These are phyloP conservation scores for Pseudochromis fuscus DNA, from an alignment of 2,797 vertebrate species.

Conservation along the genomic window DNA sequence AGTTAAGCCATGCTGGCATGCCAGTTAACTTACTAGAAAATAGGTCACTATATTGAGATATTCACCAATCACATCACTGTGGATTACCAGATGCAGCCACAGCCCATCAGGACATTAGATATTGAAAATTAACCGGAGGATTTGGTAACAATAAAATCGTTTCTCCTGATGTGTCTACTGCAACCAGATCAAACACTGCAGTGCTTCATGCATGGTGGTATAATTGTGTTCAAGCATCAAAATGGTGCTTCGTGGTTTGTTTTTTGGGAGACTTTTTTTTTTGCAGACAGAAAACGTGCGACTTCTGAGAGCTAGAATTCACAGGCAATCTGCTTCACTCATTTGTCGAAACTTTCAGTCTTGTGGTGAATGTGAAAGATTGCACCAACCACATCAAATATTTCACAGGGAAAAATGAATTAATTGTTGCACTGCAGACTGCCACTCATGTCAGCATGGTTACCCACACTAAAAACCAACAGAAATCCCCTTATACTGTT, in stretches of 20 bases:
- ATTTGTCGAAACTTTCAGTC: constrained; percentile 59
- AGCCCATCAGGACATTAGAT: constrained; percentile 78
- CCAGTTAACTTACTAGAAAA: constrained; percentile 71
- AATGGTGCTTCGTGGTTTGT: not conserved
- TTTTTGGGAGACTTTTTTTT: too few species aligned
- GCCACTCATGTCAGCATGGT: constrained; percentile 21
- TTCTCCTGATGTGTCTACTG: constrained; percentile 40
- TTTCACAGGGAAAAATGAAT: constrained; percentile 67
- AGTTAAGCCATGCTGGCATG: constrained; percentile 72
- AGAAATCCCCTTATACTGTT: constrained; percentile 1
- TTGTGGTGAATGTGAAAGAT: constrained; percentile 60
- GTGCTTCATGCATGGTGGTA: constrained; percentile 5
- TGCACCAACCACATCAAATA: constrained; percentile 42
- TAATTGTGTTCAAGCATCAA: constrained; percentile 9
- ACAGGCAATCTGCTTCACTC: constrained; percentile 71
- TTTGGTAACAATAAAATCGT: constrained; percentile 68
- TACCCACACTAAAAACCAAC: constrained; percentile 1
- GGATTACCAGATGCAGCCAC: constrained; percentile 78
- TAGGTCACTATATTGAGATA: constrained; percentile 82
- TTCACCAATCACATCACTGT: constrained; percentile 81
- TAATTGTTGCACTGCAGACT: constrained; percentile 23
- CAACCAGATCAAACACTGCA: constrained; percentile 17
- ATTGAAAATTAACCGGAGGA: constrained; percentile 78
- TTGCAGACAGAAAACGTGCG: constrained; percentile 53
- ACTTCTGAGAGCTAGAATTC: constrained; percentile 63